phyloP scores from a whole-genome alignment of 2,888 invertebrate genomes.

The Ophion ventricosus region DNA sequence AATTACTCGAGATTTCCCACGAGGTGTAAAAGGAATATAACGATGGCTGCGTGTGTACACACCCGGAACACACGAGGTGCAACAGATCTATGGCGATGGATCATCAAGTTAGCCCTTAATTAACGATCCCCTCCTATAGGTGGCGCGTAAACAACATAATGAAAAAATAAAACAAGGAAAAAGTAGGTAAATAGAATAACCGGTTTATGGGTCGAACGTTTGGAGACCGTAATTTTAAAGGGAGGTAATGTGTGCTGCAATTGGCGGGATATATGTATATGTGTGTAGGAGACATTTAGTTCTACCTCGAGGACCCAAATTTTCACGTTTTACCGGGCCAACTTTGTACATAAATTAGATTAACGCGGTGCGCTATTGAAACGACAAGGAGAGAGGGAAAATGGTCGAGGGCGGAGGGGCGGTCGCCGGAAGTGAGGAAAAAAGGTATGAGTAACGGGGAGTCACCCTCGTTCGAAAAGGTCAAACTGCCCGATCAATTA shows the following conservation, averaged over 20 bases:
- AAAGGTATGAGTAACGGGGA: no score
- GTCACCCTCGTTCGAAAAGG: no score
- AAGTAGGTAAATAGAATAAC: background rate
- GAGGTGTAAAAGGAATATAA: background rate
- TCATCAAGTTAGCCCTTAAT: constrained; percentile 52
- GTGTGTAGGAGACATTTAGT: background rate
- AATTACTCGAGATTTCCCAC: constrained; percentile 57
- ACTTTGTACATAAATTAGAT: background rate
- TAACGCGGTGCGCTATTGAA: background rate
- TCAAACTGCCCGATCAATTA: background rate
- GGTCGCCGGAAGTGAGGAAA: background rate
- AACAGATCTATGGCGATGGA: constrained; percentile 44
- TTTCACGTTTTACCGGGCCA: background rate
- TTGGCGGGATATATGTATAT: background rate
- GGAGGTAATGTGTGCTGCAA: background rate
- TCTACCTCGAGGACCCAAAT: background rate
- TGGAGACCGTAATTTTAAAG: background rate
- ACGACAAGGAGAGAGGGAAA: background rate
- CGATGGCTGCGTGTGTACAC: constrained; percentile 2
- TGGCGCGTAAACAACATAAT: background rate
- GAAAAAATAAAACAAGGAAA: background rate
- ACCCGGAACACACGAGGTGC: background rate
- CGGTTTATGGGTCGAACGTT: background rate
- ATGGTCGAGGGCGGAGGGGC: background rate
- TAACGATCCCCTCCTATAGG: background rate